Percentiles rank a stretch among this genome's conserved stretches.
Evolutionary conservation across 2,888 invertebrate genomes (phyloP).

Genomic region (Cremastobaeus sp.): DNA sequence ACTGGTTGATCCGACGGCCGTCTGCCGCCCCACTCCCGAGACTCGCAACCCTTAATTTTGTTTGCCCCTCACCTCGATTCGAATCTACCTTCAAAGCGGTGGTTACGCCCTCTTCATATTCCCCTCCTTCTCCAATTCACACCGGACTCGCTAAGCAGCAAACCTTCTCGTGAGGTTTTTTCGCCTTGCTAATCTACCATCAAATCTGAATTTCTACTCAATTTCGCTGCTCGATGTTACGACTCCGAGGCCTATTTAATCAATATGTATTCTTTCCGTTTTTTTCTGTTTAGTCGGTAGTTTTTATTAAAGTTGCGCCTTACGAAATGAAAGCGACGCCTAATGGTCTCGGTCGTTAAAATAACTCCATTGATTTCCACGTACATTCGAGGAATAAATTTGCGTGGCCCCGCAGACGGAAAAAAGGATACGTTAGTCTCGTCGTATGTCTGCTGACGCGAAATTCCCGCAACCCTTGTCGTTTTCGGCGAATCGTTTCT

Average conservation of each 20-base stretch:
- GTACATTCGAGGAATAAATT: constrained; percentile 56
- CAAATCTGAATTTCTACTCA: constrained; percentile 9
- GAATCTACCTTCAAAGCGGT: constrained; percentile 39
- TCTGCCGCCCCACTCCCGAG: constrained; percentile 42
- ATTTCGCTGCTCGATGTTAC: constrained; percentile 2
- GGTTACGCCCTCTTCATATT: constrained; percentile 53
- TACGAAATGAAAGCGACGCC: constrained; percentile 9
- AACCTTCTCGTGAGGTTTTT: constrained; percentile 6
- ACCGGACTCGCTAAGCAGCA: constrained; percentile 33
- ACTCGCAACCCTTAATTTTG: constrained; percentile 52
- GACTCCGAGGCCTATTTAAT: constrained; percentile 1
- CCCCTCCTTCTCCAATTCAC: constrained; percentile 41
- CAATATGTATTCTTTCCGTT: not conserved
- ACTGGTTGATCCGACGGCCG: constrained; percentile 53
- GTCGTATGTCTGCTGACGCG: constrained; percentile 55
- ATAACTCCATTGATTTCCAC: constrained; percentile 55
- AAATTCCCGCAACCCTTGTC: constrained; percentile 55
- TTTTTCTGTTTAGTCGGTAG: not conserved
- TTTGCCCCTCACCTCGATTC: constrained; percentile 54
- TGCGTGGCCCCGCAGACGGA: constrained; percentile 51
- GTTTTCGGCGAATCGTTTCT: constrained; percentile 55
- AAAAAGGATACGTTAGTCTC: constrained; percentile 53
- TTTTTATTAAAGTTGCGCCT: not conserved
- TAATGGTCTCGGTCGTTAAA: constrained; percentile 31
- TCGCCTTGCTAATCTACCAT: constrained; percentile 25